Evolutionary conservation across 2,797 vertebrate species (phyloP), one percentile per base, ranked within the genome.

Genomic region (Rhabdomys pumilio): DNA sequence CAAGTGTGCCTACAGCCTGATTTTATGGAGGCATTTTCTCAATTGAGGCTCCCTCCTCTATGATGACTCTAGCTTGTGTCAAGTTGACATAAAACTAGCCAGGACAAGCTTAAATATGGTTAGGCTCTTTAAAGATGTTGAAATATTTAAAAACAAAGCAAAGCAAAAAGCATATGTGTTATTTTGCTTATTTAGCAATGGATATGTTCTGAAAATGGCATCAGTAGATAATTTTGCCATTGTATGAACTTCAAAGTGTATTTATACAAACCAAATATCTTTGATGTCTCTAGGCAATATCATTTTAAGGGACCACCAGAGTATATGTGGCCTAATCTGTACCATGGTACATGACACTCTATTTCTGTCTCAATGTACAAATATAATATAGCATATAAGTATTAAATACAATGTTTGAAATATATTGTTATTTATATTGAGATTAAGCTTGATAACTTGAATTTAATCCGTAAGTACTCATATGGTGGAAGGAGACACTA

Each of bases 111-210:
- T 96, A 84, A 79, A 53, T 90, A 61, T 86, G 59, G 12, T 44
- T 61, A 59, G 77, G 47, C 3, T 77, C 34, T 97, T 96, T 83
- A 38, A 94, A 96, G 41, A 79, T 89, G 20, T 72, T 89, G 20
- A 91, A 93, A 87, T 97, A 89, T 73, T 95, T 96, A 86, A 92
- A 92, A 97, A 57, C 41, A 92, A 97, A 96, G 19, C 61, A n/a
- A 94, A 94, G 80, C 13, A 72, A 47, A 89, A 57, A 83, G 9
- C 55, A 11, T 94, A 31, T 76, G 13, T 67, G 57, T 34, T 82
- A 75, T 44, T 12, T 67, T 85, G 41, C 9, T 72, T 85, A 53
- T n/a, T 86, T 80, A 94, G 34, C 14, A 41, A 53, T 91, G 55
- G 41, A 80, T 82, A 17, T 20, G 79, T 91, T 86, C 55, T 34